Conservation (phyloP, 2,797 vertebrate species). For the Eupleurogrammus muticus region DNA sequence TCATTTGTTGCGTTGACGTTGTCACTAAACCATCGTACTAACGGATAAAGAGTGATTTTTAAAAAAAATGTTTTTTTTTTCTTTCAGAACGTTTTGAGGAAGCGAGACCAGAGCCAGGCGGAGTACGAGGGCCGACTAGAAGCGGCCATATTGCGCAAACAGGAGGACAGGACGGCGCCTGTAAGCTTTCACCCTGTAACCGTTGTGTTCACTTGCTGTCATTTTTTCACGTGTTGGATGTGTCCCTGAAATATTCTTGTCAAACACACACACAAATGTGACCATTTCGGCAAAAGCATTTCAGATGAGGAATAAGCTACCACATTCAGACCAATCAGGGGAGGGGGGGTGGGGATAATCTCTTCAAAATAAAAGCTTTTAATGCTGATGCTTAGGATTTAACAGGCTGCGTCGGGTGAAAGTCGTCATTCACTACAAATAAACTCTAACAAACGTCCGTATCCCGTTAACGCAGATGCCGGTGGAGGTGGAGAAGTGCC, state of each 20-base stretch:
- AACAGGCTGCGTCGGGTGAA: not conserved
- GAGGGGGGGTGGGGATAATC: too few species aligned
- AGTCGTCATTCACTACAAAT: not conserved
- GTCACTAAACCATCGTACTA: not conserved
- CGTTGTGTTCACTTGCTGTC: not conserved
- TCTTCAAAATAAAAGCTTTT: slow-evolving; percentile 9
- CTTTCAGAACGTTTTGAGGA: slow-evolving; percentile 92
- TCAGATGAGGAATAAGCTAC: not conserved
- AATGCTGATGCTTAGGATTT: not conserved
- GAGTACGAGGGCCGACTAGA: slow-evolving; percentile 97
- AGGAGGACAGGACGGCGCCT: slow-evolving; percentile 91
- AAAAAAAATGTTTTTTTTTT: slow-evolving; percentile 6
- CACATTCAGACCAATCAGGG: not conserved
- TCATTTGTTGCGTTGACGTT: not conserved
- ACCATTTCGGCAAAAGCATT: not conserved
- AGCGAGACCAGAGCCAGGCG: slow-evolving; percentile 96
- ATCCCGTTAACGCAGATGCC: slow-evolving; percentile 89
- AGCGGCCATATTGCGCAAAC: slow-evolving; percentile 89
- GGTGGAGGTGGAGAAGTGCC: slow-evolving; percentile 94
- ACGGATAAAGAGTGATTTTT: not conserved
- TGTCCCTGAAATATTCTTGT: not conserved
- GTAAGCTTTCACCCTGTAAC: slow-evolving; percentile 76
- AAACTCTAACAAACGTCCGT: not conserved
- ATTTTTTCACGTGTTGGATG: not conserved
- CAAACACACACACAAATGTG: not conserved